Evolutionary conservation across 2,797 vertebrate genomes (phyloP).

Genomic region (Schizopygopsis pylzovi): DNA sequence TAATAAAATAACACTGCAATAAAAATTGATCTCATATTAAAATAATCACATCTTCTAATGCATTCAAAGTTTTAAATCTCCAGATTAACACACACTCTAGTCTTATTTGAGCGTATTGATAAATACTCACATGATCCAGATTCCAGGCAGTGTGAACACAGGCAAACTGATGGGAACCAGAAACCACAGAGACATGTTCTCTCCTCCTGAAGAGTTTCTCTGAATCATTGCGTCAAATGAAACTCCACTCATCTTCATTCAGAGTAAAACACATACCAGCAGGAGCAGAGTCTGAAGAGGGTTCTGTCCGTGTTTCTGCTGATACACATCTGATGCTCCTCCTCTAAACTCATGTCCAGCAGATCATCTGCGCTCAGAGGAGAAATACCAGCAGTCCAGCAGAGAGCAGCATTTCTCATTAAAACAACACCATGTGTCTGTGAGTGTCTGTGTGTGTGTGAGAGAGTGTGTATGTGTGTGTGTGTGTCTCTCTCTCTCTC

Average conservation of each 20-base stretch:
- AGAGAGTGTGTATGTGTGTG: no score
- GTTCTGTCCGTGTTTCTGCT: background rate
- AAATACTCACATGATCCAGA: conserved; percentile 86
- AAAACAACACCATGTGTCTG: no score
- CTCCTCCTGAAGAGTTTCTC: background rate
- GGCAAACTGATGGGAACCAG: conserved; percentile 84
- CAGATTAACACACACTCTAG: background rate
- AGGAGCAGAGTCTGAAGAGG: background rate
- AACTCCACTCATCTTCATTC: background rate
- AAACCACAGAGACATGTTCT: conserved; percentile 81
- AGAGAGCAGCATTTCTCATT: no score
- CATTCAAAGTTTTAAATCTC: background rate
- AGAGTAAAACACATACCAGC: background rate
- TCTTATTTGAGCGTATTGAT: background rate
- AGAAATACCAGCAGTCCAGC: background rate
- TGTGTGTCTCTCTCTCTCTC: no score
- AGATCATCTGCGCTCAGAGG: background rate
- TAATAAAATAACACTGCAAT: background rate
- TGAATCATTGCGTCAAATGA: background rate
- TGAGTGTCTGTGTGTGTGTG: no score
- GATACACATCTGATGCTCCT: conserved; percentile 1
- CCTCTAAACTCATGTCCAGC: background rate
- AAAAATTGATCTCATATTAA: background rate
- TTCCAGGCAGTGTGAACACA: conserved; percentile 83
- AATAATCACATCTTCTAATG: background rate